Percentiles rank a stretch among this genome's conserved stretches.
These are phyloP conservation scores for Heteromormyrus szaboi DNA, from an alignment of 2,797 vertebrate species.

Conservation along the genomic window DNA sequence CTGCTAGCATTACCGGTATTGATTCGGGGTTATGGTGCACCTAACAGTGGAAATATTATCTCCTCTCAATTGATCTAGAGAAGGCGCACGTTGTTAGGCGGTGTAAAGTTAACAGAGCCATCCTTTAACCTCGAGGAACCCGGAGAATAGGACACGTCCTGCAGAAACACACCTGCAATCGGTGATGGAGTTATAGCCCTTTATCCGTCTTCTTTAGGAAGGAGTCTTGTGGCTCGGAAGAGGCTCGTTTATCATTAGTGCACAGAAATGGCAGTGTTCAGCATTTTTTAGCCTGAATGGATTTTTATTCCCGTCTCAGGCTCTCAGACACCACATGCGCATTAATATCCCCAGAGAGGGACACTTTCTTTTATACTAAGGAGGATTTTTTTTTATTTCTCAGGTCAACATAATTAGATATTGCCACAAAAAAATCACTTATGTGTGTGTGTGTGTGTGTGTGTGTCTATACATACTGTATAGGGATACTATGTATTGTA, in stretches of 20 bases:
- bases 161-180: background rate
- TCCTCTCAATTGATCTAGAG: background rate
- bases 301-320: background rate
- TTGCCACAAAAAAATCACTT: background rate
- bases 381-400: background rate
- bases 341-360: background rate
- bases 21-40: background rate
- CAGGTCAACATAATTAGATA: background rate
- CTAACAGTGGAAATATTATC: slow-evolving; percentile 6
- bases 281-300: background rate
- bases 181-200: background rate
- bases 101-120: background rate
- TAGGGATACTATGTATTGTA: background rate
- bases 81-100: background rate
- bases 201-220: background rate
- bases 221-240: background rate
- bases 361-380: background rate
- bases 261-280: slow-evolving; percentile 5
- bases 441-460: background rate
- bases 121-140: background rate
- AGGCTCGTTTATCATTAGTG: background rate
- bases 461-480: background rate
- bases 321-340: background rate
- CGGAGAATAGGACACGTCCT: background rate
- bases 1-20: slow-evolving; percentile 5